Conservation (phyloP, 2,113 vertebrate genomes). For the Nestor notabilis region DNA sequence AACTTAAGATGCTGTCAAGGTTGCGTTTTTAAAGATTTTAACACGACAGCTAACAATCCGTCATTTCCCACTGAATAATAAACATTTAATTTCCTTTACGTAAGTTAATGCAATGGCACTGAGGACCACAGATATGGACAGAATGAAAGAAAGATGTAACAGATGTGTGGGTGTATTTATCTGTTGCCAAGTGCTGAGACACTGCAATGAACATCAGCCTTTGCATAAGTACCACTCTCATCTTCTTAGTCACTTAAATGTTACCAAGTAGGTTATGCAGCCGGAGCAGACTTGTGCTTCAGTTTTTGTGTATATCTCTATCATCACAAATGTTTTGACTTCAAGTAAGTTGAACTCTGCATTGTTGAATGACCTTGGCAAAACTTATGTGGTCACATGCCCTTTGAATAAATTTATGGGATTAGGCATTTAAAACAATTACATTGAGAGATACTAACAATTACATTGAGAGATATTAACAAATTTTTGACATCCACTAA, state of each 20-base stretch:
- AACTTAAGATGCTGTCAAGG: not conserved
- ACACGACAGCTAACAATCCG: not conserved
- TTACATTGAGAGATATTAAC: not conserved
- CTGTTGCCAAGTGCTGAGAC: not conserved
- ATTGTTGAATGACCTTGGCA: not conserved
- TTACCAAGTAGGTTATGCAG: not conserved
- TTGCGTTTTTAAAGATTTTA: not conserved
- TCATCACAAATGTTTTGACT: not conserved
- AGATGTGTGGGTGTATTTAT: not conserved
- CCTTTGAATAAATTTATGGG: not conserved
- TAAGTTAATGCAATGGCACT: not conserved
- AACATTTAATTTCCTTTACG: not conserved
- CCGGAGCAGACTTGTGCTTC: not conserved
- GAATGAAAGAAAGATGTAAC: not conserved
- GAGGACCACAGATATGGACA: not conserved
- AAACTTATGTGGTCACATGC: not conserved
- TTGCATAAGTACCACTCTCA: not conserved
- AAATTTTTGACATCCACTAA: not conserved
- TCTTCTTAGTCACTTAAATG: not conserved
- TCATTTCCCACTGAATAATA: not conserved
- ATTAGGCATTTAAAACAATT: conserved; percentile 5
- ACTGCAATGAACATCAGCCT: not conserved
- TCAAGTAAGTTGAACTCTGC: not conserved
- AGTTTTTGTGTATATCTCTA: not conserved
- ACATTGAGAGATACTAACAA: not conserved